Conservation (phyloP, 2,888 invertebrate species). For the Euplexia lucipara region DNA sequence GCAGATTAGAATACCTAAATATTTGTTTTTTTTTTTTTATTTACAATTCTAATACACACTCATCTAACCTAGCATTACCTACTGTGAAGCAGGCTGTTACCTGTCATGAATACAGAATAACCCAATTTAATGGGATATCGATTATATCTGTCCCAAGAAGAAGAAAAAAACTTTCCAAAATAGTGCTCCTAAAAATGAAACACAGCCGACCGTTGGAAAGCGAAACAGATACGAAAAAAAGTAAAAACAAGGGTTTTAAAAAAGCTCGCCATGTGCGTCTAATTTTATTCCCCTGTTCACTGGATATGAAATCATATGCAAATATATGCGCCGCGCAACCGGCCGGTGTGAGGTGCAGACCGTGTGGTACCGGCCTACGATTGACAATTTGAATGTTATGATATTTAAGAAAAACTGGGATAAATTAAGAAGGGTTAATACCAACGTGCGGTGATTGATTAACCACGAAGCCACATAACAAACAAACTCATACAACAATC, state of each 20-base stretch:
- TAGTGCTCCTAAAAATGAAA: slow-evolving; percentile 38
- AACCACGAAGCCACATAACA: too few relatives aligned
- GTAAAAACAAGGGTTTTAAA: slow-evolving; percentile 83
- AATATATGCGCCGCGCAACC: slow-evolving; percentile 84
- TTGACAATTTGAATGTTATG: slow-evolving; percentile 62
- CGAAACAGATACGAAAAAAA: slow-evolving; percentile 78
- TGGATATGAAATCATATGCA: slow-evolving; percentile 90
- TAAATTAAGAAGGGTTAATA: slow-evolving; percentile 12
- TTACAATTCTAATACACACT: too few relatives aligned
- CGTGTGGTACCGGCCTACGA: slow-evolving; percentile 43
- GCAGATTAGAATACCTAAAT: too few relatives aligned
- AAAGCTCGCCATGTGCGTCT: slow-evolving; percentile 87
- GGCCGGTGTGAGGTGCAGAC: slow-evolving; percentile 69
- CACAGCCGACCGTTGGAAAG: slow-evolving; percentile 75
- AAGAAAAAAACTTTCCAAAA: slow-evolving; percentile 23
- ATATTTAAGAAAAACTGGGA: slow-evolving; percentile 37
- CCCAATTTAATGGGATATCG: neutral
- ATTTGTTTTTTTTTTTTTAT: too few relatives aligned
- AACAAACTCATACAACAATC: too few relatives aligned
- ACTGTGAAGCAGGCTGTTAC: too few relatives aligned
- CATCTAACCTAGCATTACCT: too few relatives aligned
- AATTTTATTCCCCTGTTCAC: slow-evolving; percentile 89
- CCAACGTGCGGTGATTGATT: neutral
- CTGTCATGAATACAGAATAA: too few relatives aligned
- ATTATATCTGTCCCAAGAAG: neutral